Percentiles rank a stretch among this genome's conserved stretches.
phyloP scores from a whole-genome alignment of 2,888 invertebrate species.

The Lottia scabra region DNA sequence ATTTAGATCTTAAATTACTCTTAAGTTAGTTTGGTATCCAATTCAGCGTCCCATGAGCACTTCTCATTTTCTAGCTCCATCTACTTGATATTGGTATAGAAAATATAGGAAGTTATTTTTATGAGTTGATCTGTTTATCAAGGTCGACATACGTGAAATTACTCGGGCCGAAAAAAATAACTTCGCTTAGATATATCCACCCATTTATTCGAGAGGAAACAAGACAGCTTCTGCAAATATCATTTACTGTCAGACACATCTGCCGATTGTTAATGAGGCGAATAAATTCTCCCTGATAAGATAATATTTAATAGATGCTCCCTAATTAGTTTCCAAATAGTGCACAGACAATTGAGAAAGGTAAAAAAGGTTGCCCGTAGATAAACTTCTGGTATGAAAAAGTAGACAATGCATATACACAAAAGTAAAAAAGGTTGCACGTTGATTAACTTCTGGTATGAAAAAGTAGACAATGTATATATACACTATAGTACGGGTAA shows the following conservation, averaged over 20 bases:
- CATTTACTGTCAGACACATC: conserved; percentile 3
- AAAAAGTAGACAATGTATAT: too few relatives aligned
- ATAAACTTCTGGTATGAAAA: too few relatives aligned
- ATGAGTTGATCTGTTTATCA: neutral
- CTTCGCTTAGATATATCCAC: too few relatives aligned
- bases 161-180: too few relatives aligned
- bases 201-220: neutral
- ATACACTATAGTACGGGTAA: neutral
- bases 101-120: neutral
- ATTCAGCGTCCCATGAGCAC: too few relatives aligned
- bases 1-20: too few relatives aligned
- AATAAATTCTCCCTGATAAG: conserved; percentile 6
- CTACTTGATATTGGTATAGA: neutral
- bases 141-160: neutral
- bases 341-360: conserved; percentile 1
- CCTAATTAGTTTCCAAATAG: neutral
- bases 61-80: neutral
- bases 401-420: too few relatives aligned
- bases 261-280: neutral
- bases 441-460: too few relatives aligned
- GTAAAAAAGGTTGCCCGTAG: neutral
- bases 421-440: neutral
- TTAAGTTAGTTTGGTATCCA: too few relatives aligned
- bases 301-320: neutral
- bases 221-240: neutral